Percentiles rank a stretch among this genome's conserved stretches.
phyloP scores from a whole-genome alignment of 2,113 vertebrate genomes.

The Climacteris rufus region DNA sequence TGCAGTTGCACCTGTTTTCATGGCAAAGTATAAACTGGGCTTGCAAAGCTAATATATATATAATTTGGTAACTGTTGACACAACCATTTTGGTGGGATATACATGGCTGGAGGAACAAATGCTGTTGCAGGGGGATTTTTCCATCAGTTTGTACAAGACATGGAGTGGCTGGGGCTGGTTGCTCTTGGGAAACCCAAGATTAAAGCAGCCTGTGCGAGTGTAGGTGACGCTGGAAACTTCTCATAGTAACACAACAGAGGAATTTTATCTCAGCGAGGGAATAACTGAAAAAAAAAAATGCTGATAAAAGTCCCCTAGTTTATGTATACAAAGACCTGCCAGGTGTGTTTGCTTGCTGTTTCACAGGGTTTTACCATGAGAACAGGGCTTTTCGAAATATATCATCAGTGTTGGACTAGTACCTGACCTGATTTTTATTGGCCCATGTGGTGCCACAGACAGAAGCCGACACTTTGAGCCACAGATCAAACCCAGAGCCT shows the following conservation, averaged over 20 bases:
- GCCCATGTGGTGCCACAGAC: neutral
- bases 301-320: neutral
- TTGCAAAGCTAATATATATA: neutral
- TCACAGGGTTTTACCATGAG: neutral
- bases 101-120: neutral
- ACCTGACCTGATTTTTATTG: neutral
- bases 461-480: neutral
- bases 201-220: neutral
- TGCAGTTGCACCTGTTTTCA: slow-evolving; percentile 47
- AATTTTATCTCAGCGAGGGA: neutral
- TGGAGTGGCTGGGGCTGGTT: neutral
- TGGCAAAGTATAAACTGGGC: neutral
- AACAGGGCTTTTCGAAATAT: neutral
- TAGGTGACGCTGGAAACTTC: neutral
- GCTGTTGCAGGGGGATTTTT: neutral
- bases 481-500: neutral
- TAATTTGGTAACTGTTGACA: neutral
- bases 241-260: neutral
- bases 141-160: neutral
- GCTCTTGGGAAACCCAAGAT: neutral
- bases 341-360: neutral
- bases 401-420: rapidly evolving
- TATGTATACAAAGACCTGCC: neutral
- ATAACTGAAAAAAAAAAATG: neutral
- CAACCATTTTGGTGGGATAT: neutral